Conservation (phyloP, 1,140 invertebrate species). For the Stenopsyche tienmushanensis region DNA sequence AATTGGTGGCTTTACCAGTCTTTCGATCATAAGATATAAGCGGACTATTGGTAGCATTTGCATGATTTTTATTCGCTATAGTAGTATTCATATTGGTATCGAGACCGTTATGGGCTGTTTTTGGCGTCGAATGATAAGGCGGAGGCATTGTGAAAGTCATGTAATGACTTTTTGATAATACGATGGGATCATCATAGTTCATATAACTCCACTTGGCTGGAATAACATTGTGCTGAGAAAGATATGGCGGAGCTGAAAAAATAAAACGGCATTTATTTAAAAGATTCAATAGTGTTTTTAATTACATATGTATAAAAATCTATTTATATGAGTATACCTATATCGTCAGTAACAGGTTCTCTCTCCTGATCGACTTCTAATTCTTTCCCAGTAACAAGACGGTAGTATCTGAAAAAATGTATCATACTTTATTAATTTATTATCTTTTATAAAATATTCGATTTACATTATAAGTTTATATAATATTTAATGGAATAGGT, state of each 20-base stretch:
- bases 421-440: background rate
- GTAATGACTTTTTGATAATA: slow-evolving; percentile 53
- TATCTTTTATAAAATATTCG: background rate
- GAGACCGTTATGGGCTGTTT: slow-evolving; percentile 52
- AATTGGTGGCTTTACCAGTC: slow-evolving; percentile 46
- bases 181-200: slow-evolving; percentile 52
- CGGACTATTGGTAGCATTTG: slow-evolving; percentile 49
- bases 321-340: slow-evolving; percentile 51
- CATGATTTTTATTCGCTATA: slow-evolving; percentile 58
- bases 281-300: too few species aligned
- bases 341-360: slow-evolving; percentile 63
- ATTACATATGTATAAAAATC: slow-evolving; percentile 31
- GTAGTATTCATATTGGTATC: slow-evolving; percentile 69
- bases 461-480: too few species aligned
- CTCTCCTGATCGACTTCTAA: slow-evolving; percentile 63
- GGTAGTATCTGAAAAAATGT: slow-evolving; percentile 62
- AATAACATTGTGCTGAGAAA: slow-evolving; percentile 75
- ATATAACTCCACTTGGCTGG: slow-evolving; percentile 80
- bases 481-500: too few species aligned
- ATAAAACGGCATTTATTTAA: slow-evolving; percentile 30
- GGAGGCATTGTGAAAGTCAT: slow-evolving; percentile 61
- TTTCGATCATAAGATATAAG: slow-evolving; percentile 50
- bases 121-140: slow-evolving; percentile 59
- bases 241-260: slow-evolving; percentile 74
- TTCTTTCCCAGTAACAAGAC: slow-evolving; percentile 62